Conservation (phyloP, 2,888 invertebrate species). For the Cheilosia vulpina region DNA sequence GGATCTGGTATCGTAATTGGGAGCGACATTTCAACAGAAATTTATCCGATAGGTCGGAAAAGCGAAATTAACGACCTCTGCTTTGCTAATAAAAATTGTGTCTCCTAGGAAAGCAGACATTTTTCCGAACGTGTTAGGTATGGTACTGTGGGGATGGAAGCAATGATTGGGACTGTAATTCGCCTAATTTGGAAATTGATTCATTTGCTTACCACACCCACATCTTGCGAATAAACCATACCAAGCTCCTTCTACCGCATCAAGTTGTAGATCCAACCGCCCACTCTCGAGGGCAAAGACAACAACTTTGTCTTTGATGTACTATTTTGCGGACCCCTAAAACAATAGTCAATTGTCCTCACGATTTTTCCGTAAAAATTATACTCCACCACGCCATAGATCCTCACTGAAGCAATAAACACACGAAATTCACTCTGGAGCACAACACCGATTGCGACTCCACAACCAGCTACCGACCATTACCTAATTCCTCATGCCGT, state of each 20-base stretch:
- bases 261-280: neutral
- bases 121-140: too few relatives aligned
- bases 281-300: neutral
- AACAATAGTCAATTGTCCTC: conserved; percentile 28
- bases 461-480: conserved; percentile 6
- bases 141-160: too few relatives aligned
- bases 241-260: neutral
- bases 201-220: too few relatives aligned
- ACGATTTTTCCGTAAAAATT: conserved; percentile 35
- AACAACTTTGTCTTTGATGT: neutral
- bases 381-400: neutral
- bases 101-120: too few relatives aligned
- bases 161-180: too few relatives aligned
- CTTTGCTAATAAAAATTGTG: too few relatives aligned
- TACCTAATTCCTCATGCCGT: conserved; percentile 71
- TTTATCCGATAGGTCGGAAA: too few relatives aligned
- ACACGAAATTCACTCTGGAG: conserved; percentile 5
- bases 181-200: too few relatives aligned
- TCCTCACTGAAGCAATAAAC: neutral
- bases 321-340: neutral
- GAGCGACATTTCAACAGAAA: too few relatives aligned
- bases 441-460: conserved; percentile 6
- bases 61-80: too few relatives aligned
- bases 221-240: neutral
- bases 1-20: too few relatives aligned